These are phyloP conservation scores for Cyphomyrus plagiostoma DNA, from an alignment of 2,113 vertebrate genomes.

Conservation along the genomic window DNA sequence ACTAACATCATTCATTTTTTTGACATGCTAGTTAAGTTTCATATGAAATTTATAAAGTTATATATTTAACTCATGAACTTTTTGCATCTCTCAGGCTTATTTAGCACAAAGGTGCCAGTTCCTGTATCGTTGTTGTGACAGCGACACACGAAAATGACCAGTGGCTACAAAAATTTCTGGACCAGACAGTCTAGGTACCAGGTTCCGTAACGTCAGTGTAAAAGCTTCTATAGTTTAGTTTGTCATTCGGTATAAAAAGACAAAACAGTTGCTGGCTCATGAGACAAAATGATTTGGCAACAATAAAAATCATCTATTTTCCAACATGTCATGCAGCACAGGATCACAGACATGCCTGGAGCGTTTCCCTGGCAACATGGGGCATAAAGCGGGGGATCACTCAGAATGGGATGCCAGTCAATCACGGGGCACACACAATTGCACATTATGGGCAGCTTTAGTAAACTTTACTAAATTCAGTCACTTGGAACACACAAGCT, in stretches of 20 bases:
- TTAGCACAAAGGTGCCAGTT: neutral
- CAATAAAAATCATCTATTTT: neutral
- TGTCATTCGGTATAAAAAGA: neutral
- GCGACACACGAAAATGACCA: neutral
- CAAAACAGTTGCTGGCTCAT: neutral
- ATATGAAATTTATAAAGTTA: neutral
- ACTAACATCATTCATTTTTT: neutral
- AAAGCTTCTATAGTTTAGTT: neutral
- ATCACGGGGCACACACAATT: neutral
- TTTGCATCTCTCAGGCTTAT: no score
- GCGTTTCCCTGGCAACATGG: neutral
- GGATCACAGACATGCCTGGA: neutral
- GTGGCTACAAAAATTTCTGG: neutral
- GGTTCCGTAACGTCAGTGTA: neutral
- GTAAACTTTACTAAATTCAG: neutral
- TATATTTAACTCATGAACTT: no score
- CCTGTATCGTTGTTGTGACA: neutral
- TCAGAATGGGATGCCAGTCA: neutral
- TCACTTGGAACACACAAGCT: neutral
- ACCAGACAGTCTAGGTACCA: neutral
- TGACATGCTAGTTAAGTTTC: neutral
- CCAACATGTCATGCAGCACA: neutral
- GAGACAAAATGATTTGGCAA: neutral
- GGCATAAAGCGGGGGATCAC: neutral
- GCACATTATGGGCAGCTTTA: neutral